Evolutionary conservation across 2,888 invertebrate species (phyloP).

Genomic region (Idaea dimidiata): DNA sequence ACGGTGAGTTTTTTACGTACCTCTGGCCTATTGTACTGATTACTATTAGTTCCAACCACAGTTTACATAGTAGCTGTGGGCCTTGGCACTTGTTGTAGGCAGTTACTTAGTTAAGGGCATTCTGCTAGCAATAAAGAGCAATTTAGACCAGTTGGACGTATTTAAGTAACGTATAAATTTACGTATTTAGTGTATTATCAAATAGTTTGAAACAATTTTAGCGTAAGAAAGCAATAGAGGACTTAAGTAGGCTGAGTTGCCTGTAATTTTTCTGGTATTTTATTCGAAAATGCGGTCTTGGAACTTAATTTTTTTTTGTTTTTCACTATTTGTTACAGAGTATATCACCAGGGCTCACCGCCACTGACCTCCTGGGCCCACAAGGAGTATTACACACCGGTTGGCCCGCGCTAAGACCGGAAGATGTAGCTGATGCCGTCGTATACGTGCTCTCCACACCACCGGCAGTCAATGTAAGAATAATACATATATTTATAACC

Average conservation of each 20-base stretch:
- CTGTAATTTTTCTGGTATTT: neutral
- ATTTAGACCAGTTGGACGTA: no score
- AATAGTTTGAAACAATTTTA: no score
- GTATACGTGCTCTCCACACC: slow-evolving; percentile 83
- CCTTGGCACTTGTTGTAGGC: neutral
- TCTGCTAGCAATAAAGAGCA: no score
- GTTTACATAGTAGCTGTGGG: neutral
- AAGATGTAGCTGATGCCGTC: slow-evolving; percentile 83
- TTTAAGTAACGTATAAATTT: no score
- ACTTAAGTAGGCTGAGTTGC: neutral
- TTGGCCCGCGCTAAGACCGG: slow-evolving; percentile 63
- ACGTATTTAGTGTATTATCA: no score
- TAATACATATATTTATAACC: neutral
- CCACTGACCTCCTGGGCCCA: slow-evolving; percentile 63
- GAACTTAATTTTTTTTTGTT: neutral
- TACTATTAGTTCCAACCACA: no score
- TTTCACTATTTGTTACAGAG: slow-evolving; percentile 59
- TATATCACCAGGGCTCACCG: slow-evolving; percentile 83
- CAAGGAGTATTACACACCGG: slow-evolving; percentile 33
- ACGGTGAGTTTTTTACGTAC: slow-evolving; percentile 32
- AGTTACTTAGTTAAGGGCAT: no score
- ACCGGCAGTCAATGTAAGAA: slow-evolving; percentile 70
- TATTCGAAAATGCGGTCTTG: no score
- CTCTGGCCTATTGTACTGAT: neutral
- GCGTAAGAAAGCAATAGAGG: no score